Conservation (phyloP, 2,888 invertebrate species). For the Eilema caniola region DNA sequence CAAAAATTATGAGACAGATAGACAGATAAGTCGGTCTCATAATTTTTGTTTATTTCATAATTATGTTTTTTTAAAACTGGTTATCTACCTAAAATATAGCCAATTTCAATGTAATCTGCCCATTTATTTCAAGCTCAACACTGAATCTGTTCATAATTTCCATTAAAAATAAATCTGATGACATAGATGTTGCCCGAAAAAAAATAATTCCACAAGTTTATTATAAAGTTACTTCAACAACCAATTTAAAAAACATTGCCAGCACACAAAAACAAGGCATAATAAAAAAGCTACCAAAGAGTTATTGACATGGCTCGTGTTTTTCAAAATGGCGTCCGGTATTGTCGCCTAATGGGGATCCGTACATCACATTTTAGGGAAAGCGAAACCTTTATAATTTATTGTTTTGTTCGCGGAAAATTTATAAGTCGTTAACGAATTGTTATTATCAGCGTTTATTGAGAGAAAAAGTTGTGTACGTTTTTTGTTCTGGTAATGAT, state of each 20-base stretch:
- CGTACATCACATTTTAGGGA: constrained; percentile 46
- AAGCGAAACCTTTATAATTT: constrained; percentile 26
- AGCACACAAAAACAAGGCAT: constrained; percentile 39
- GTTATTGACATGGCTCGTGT: constrained; percentile 68
- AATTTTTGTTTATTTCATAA: no score
- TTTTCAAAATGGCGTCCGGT: constrained; percentile 55
- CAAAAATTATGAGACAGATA: no score
- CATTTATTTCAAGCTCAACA: not conserved
- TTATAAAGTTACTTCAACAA: constrained; percentile 33
- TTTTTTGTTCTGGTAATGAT: constrained; percentile 47
- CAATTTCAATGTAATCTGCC: not conserved
- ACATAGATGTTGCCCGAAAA: not conserved
- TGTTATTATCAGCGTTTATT: constrained; percentile 50
- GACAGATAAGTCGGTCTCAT: no score
- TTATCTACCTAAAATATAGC: no score
- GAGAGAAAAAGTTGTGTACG: constrained; percentile 41
- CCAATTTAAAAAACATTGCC: constrained; percentile 47
- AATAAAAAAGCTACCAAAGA: constrained; percentile 50
- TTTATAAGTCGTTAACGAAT: constrained; percentile 52
- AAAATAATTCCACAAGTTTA: constrained; percentile 12
- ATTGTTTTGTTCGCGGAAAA: constrained; percentile 49
- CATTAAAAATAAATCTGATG: not conserved
- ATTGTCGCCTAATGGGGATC: constrained; percentile 62
- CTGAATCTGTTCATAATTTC: not conserved
- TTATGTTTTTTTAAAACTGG: no score